Percentiles rank a stretch among this genome's conserved stretches.
Conservation (phyloP, 2,113 vertebrate species). For the Nannospalax galili region DNA sequence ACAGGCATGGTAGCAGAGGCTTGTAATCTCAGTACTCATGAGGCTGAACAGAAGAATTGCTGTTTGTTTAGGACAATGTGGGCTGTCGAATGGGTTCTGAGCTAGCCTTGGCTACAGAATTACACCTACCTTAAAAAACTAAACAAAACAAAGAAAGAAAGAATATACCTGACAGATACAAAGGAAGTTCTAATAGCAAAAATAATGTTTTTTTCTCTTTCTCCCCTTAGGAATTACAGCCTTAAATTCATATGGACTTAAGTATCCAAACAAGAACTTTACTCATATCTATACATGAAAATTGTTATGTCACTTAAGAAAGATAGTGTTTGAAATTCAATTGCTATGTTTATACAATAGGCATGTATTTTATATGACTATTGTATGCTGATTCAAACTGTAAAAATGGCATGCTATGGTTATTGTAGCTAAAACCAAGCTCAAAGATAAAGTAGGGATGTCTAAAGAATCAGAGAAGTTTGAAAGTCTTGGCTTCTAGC, state of each 20-base stretch:
- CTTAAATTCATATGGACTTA: not conserved
- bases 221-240: not conserved
- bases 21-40: not conserved
- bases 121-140: not conserved
- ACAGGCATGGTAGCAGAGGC: fast-evolving
- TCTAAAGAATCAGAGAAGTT: not conserved
- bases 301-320: not conserved
- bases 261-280: not conserved
- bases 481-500: not conserved
- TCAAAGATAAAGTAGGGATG: constrained; percentile 6
- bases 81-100: too few relatives aligned
- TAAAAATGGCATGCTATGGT: not conserved
- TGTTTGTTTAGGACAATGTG: too few relatives aligned
- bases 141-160: not conserved
- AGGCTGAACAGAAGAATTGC: fast-evolving
- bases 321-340: not conserved
- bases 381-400: not conserved
- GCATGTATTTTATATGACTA: not conserved
- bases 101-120: not conserved
- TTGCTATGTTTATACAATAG: not conserved
- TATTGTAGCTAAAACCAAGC: not conserved
- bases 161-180: not conserved
- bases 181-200: not conserved
- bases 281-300: not conserved
- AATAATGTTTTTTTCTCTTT: not conserved